Evolutionary conservation across 2,113 vertebrate species (phyloP), one percentile per base, ranked within the genome.

Genomic region (Corythoichthys haematopterus): DNA sequence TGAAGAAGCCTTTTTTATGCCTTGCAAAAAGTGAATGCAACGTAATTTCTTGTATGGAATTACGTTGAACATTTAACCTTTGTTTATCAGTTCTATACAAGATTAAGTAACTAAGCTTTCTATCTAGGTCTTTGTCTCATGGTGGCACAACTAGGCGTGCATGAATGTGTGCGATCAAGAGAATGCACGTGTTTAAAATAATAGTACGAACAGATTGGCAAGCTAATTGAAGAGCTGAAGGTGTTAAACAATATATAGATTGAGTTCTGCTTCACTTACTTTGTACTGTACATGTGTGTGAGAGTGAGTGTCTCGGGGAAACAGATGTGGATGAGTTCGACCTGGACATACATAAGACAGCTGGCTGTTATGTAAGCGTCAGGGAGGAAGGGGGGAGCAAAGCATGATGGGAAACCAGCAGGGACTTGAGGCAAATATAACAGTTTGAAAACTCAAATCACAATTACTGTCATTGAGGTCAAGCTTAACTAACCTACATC

Each of bases 281-380:
- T 13, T 36, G 35, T 36, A 28, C 20, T 28, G 20, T 28, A 28
- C 20, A 12, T 57, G 35, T 36, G 56, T 56, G 55, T 35, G 55
- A 1, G 37, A 4, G 7, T 20, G 59, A 20, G 59, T 61, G 59
- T 45, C 9, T 40, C n/a, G 10, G 38, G 59, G 38, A 45, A 61
- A 61, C 16, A 61, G 38, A 43, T 61, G 59, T 61, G 59, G 20
- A n/a, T 59, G 3, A 38, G 9, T 38, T 59, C 3, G 57, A 59
- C 57, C 57, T 40, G 57, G 57, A 59, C 35, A 20, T 12, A 59
- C 35, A 20, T 12, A 20, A 45, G 38, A 61, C 59, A 61, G 59
- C 59, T 61, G 59, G 59, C 38, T 45, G 16, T 61, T 45, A 45
- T 6, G 11, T 61, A 61, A 61, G 37, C 59, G 10, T 61, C 16